Evolutionary conservation across 2,888 invertebrate species (phyloP), one percentile per base, ranked within the genome.

Genomic region (Metallyticus violacea): DNA sequence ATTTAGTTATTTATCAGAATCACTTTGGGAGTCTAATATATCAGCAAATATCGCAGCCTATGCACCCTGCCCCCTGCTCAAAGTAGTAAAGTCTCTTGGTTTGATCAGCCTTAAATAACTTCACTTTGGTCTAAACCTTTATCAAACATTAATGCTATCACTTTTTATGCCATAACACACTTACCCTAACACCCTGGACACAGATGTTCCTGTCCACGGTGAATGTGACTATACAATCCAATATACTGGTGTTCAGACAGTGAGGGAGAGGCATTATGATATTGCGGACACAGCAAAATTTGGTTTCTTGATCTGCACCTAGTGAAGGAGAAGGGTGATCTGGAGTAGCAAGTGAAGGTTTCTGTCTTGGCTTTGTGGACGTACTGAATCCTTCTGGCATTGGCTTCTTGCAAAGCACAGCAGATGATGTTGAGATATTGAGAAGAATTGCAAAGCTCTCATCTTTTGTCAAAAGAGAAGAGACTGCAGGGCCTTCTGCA

Each of bases 391-490:
- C 96, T 26, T 93, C 93, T 0, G 97, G 97, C 95, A 97, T 95
- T 2, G 95, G 92, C 87, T 94, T 94, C 85, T 95, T 94, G 9
- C 90, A 90, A 7, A 89, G 89, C n/a, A 93, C 92, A 83, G 93
- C 94, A 27, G 95, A 94, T 26, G 96, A 96, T 15, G 40, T 62
- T 26, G 96, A 94, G 87, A 97, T 96, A 91, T 97, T 97, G 94
- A 97, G 96, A 1, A 97, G 92, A 86, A 97, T 95, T 0, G 96
- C 94, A 90, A 97, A 95, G 22, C 96, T 95, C 90, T 97, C 97
- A 1, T 96, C 93, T 91, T 96, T 95, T 0, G 95, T 93, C 29
- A 97, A 93, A 7, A 97, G 92, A n/a, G 22, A 90, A 15, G 97
- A 97, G 84, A 95, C 93, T 0, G 96, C 97, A 0, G 97, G 96